A percentile compares a stretch with the other conserved stretches of the same genome.
Evolutionary conservation across 2,888 invertebrate genomes (phyloP).

Genomic region (Scaptomyza cyrtandrae): DNA sequence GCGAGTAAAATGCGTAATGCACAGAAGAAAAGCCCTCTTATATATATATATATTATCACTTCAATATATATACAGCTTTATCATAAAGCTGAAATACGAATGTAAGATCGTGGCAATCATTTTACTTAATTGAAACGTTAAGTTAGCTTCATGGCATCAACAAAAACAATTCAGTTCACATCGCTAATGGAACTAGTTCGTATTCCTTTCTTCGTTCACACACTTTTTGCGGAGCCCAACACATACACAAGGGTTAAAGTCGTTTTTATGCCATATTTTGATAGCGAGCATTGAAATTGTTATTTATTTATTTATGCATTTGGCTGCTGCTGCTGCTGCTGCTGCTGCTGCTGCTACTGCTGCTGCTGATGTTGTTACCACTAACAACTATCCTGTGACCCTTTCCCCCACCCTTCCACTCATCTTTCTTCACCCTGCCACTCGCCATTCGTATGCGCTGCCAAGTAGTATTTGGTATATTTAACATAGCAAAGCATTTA

Average conservation of each 20-base stretch:
- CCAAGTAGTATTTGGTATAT: constrained; percentile 37
- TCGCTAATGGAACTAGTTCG: no score
- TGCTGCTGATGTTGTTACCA: constrained; percentile 2
- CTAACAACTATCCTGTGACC: not conserved
- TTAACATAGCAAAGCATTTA: constrained; percentile 44
- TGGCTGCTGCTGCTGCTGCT: constrained; percentile 9
- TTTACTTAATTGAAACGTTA: no score
- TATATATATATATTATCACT: no score
- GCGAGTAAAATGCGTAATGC: no score
- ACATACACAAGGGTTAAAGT: constrained; percentile 36
- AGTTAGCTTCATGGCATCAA: no score
- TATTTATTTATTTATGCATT: constrained; percentile 59
- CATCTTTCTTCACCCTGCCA: not conserved
- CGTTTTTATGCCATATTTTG: constrained; percentile 27
- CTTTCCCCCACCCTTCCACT: not conserved
- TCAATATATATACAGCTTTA: no score
- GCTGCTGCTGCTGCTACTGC: not conserved
- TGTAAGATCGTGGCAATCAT: no score
- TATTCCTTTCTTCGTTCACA: not conserved
- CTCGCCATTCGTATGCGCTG: constrained; percentile 7
- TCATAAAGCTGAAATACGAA: no score
- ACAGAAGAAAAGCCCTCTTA: no score
- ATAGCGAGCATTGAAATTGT: constrained; percentile 41
- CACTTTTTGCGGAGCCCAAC: not conserved
- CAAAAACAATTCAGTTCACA: no score